phyloP scores from a whole-genome alignment of 1,140 invertebrate genomes.

The Drosophila orosa region DNA sequence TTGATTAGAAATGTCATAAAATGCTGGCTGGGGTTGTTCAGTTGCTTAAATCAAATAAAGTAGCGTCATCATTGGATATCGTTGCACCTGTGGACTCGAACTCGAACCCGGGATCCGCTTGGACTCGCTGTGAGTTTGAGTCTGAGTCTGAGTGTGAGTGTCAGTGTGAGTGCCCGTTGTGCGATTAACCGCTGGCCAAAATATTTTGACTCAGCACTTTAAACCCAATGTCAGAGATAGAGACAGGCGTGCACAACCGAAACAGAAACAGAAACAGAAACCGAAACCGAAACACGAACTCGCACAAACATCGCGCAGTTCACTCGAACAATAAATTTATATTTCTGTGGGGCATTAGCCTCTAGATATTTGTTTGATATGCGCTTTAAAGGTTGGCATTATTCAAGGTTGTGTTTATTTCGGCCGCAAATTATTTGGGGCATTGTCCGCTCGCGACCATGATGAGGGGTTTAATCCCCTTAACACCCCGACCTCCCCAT shows the following conservation, averaged over 20 bases:
- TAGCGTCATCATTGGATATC: constrained; percentile 14
- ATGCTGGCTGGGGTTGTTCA: too few species aligned
- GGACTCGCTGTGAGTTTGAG: constrained; percentile 8
- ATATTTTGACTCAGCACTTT: constrained; percentile 69
- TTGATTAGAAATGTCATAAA: too few species aligned
- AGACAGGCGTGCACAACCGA: background rate
- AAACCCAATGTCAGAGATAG: constrained; percentile 69
- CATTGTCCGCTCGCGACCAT: constrained; percentile 45
- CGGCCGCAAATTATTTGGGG: constrained; percentile 48
- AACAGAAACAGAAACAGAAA: constrained; percentile 25
- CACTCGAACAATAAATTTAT: constrained; percentile 23
- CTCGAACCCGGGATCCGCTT: background rate
- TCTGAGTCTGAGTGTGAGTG: too few species aligned
- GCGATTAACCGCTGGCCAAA: constrained; percentile 63
- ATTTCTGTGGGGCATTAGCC: constrained; percentile 54
- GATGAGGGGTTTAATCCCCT: constrained; percentile 29
- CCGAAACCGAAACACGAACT: constrained; percentile 34
- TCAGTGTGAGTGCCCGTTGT: constrained; percentile 6
- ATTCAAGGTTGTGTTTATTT: constrained; percentile 62
- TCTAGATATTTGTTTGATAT: constrained; percentile 57
- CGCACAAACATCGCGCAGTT: constrained; percentile 15
- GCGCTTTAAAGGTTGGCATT: constrained; percentile 48
- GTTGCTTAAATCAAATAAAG: background rate
- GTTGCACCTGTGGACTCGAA: constrained; percentile 19
- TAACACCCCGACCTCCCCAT: background rate